Base-by-base conservation (phyloP, 2,797 vertebrate genomes). In the Allobates femoralis region DNA sequence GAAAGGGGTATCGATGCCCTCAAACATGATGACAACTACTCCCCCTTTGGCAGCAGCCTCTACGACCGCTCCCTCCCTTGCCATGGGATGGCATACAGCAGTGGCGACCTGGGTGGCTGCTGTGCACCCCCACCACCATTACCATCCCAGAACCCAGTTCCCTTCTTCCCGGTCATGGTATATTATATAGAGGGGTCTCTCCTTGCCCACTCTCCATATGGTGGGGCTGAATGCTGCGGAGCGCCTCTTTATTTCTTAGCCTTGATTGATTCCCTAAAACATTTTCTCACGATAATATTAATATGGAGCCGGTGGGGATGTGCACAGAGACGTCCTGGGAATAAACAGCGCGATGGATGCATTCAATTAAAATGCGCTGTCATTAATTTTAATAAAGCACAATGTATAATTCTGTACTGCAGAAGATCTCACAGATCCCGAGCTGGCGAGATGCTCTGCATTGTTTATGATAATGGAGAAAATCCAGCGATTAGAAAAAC, bases 401-500 rank as follows among this genome's bases (percentile, higher is more conserved):
- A 55, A 67, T 73, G 18, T 87, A 74, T 60, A 84, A 79, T 53
- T 67, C 81, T 71, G 64, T 15, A 1, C 86, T 64, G 81, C 26
- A 84, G 62, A 87, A 84, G 58, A 83, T 83, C 73, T 73, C 66
- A 53, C 28, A 62, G 55, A 37, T 62, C 64, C 23, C 64, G 62
- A 79, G 86, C 55, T 76, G 53, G 7, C 41, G 75, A 84, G 86
- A 84, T 30, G 41, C 26, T 71, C 81, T 60, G 86, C n/a, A 18
- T 64, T 80, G 86, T 80, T 84, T 87, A 84, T 84, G 76, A 76
- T 80, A 84, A 87, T 75, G 55, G 66, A 50, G 55, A 87, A 84
- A 84, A 84, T 84, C 21, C 81, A 80, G 71, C 73, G 62, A 87
- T 87, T 87, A 87, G 51, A 80, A 87, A 84, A 87, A 87, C 86